Evolutionary conservation across 1,140 invertebrate species (phyloP), one percentile per base, ranked within the genome.

Genomic region (Brevipalpus yothersi): DNA sequence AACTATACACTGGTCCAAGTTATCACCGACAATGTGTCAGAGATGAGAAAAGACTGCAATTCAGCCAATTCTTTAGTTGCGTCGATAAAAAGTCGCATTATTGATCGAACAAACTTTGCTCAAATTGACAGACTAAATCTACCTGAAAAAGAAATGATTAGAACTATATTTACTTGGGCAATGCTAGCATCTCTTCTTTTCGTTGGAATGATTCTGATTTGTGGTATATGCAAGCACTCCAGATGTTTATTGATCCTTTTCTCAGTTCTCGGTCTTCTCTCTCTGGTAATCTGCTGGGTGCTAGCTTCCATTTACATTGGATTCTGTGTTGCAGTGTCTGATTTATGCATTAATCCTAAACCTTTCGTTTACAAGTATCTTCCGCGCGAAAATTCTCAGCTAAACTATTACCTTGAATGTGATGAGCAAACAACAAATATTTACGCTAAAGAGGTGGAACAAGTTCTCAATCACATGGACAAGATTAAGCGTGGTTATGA

Each of bases 281-380:
- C 85, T 49, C 80, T 91, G n/a, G 88, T 90, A 63, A 80, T 85
- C 61, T 88, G 85, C 63, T 91, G 85, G 82, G 73, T 87, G 58
- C 80, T 85, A 73, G 81, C 83, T 21, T 86, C 85, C 53, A 68
- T 88, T 31, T 85, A 89, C 71, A 72, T 88, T 56, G 81, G 83
- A 31, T 77, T 79, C 13, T 80, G 82, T 54, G 84, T 88, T 66
- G 84, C 82, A 57, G 72, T 86, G 0, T 83, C 83, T 17, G 80
- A 82, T 66, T 76, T 84, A 31, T 83, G 84, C 66, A 77, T 83
- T 40, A 80, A 82, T 1, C 81, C 85, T 1, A 77, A 83, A 60
- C 72, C 70, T 60, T 77, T 76, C 65, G 63, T 75, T 39, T 66
- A 69, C 49, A 61, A 66, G 41, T 68, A 72, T 63, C 51, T 63